Evolutionary conservation across 2,888 invertebrate species (phyloP).

Genomic region (Cantharis rustica): DNA sequence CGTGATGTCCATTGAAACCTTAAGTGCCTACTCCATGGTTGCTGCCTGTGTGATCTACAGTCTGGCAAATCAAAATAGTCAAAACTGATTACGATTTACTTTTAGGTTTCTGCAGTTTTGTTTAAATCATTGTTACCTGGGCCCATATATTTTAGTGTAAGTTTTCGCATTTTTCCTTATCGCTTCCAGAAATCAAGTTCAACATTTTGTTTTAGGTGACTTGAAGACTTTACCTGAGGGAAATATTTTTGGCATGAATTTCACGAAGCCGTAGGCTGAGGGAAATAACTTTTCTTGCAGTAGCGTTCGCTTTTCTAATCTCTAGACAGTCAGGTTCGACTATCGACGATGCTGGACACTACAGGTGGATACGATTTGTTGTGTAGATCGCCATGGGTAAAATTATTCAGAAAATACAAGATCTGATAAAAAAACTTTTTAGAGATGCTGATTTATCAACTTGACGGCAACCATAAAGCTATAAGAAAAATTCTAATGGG

Average conservation of each 20-base stretch:
- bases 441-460: conserved; percentile 68
- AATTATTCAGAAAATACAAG: conserved; percentile 34
- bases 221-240: too few species aligned
- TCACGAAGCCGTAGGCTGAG: conserved; percentile 50
- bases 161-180: conserved; percentile 18
- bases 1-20: conserved; percentile 88
- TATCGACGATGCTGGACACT: conserved; percentile 71
- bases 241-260: too few species aligned
- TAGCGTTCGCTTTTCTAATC: conserved; percentile 53
- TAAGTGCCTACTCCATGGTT: conserved; percentile 88
- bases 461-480: not conserved
- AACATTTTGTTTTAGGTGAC: conserved; percentile 43
- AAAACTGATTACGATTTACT: not conserved
- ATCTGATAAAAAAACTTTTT: conserved; percentile 33
- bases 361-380: conserved; percentile 82
- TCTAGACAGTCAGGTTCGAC: conserved; percentile 67
- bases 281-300: conserved; percentile 48
- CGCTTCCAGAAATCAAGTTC: too few species aligned
- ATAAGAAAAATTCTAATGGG: not conserved
- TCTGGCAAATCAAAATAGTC: not conserved
- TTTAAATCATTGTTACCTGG: conserved; percentile 57
- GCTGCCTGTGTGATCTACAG: conserved; percentile 70
- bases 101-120: conserved; percentile 57
- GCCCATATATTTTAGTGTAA: conserved; percentile 61
- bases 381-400: conserved; percentile 82